Base-by-base conservation (phyloP, 2,797 vertebrate genomes). In the Pagetopsis macropterus region DNA sequence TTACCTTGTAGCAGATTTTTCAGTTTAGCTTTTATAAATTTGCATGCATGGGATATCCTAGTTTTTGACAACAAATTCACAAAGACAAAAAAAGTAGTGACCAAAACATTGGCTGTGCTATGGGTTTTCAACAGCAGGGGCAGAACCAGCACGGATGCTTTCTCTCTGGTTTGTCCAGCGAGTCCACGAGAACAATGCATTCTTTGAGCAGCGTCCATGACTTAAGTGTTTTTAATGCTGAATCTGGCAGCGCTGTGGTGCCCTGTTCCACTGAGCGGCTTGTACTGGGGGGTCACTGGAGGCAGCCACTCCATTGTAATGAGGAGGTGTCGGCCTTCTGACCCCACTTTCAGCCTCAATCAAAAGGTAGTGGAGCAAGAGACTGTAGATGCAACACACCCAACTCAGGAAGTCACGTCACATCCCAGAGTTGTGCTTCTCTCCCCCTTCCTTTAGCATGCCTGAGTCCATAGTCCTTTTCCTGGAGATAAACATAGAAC, bases 341-440 rank as follows among this genome's bases (percentile, higher is more conserved):
- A 87, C 79, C 77, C 70, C 54, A 67, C 70, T 85, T 37, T 82
- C 84, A 78, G 84, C 77, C 23, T 56, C 81, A 76, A 58, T 85
- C 76, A 70, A 74, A 66, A 82, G 63, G 75, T 72, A 78, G 61
- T 12, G 19, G 58, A 71, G 84, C 60, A 77, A 52, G 68, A 61
- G 68, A 12, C 60, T 65, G 76, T 19, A 75, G 78, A 57, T 70
- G 76, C 65, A 80, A 74, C 72, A 50, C 78, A 72, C 9, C 45
- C 59, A 49, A 23, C 66, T 62, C 57, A 59, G 75, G 73, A 90
- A 76, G 84, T 61, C 41, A 3, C 57, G 41, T 94, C 89, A 94
- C 79, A 93, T 92, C 84, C 92, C 93, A 79, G 91, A 84, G 85
- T 78, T 81, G 84, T 92, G 92, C 79, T 90, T 94, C 31, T 93